phyloP scores from a whole-genome alignment of 1,140 invertebrate genomes.

The Polypedilum pembai region DNA sequence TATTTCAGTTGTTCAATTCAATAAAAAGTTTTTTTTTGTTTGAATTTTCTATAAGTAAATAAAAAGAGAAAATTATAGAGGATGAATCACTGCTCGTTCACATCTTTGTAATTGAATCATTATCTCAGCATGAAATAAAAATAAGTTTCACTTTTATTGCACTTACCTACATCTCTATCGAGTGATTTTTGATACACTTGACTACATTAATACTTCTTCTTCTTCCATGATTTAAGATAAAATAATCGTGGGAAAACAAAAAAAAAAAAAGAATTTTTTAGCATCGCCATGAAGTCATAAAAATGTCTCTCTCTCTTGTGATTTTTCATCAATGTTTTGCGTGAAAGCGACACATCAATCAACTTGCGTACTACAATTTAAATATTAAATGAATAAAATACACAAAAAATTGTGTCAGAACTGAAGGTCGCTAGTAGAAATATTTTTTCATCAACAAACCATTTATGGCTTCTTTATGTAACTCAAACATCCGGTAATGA shows the following conservation, averaged over 20 bases:
- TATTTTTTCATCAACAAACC: no score
- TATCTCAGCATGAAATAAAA: background rate
- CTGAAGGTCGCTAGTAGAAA: no score
- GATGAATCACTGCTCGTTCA: background rate
- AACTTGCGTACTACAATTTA: background rate
- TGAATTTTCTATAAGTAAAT: background rate
- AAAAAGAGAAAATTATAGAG: slow-evolving; percentile 1
- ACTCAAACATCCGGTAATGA: no score
- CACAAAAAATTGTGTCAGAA: background rate
- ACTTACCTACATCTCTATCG: background rate
- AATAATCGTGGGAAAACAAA: slow-evolving; percentile 17
- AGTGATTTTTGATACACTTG: slow-evolving; percentile 17
- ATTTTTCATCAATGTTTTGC: no score
- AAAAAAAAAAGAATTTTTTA: background rate
- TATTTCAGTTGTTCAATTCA: no score
- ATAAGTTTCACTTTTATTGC: slow-evolving; percentile 25
- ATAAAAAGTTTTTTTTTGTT: no score
- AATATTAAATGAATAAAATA: no score
- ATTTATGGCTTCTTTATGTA: no score
- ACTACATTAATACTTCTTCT: background rate
- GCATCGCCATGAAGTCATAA: background rate
- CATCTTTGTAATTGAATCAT: slow-evolving; percentile 20
- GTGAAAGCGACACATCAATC: background rate
- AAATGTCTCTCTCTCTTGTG: background rate
- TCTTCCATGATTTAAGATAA: background rate